Conservation (phyloP, 2,797 vertebrate species). For the Propithecus perrieri region DNA sequence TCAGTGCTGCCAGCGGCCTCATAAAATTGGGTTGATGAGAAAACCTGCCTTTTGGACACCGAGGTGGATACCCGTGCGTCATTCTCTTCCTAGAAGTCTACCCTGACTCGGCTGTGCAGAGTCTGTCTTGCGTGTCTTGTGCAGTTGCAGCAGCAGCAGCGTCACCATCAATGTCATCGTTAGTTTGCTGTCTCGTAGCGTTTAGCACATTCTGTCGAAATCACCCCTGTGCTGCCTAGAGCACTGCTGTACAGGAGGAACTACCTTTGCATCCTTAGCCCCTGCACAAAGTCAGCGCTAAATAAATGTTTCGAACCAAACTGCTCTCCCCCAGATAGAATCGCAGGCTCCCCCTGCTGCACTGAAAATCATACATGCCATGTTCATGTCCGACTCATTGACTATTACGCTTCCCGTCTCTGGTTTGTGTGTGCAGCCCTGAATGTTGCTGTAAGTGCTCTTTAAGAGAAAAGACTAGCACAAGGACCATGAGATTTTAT, state of each 20-base stretch:
- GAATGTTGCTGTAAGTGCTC: neutral
- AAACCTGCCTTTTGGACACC: neutral
- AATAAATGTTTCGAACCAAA: neutral
- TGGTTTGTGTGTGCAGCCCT: neutral
- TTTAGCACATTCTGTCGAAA: rapidly evolving
- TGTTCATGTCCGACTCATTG: rapidly evolving
- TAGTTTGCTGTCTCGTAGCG: rapidly evolving
- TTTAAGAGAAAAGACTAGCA: neutral
- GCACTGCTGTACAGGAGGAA: no score
- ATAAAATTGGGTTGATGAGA: neutral
- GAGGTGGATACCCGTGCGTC: rapidly evolving
- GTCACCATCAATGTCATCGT: rapidly evolving
- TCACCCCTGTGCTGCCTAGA: rapidly evolving
- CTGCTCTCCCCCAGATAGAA: rapidly evolving
- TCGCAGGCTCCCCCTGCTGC: rapidly evolving
- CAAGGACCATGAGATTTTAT: neutral
- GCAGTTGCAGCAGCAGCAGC: rapidly evolving
- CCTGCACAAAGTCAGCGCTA: neutral
- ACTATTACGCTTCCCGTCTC: no score
- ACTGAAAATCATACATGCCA: rapidly evolving
- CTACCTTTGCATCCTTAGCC: neutral
- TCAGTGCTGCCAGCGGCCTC: neutral
- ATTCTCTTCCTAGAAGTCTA: neutral
- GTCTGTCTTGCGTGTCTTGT: no score
- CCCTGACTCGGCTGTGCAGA: neutral